phyloP scores from a whole-genome alignment of 2,113 vertebrate genomes.

The Nycticorax nycticorax region DNA sequence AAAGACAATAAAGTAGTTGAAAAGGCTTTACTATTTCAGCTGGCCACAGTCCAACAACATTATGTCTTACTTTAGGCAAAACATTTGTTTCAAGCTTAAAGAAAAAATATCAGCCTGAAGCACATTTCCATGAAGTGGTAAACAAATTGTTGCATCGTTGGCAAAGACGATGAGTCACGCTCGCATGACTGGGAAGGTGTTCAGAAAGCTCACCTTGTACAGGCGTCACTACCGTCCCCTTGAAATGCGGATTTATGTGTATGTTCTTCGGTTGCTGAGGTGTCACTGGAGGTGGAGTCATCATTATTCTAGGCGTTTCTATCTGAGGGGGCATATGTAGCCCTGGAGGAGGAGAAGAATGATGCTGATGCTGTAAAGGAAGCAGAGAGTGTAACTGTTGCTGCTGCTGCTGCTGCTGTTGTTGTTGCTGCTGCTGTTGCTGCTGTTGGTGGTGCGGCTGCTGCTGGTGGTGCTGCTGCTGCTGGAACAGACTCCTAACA shows the following conservation, averaged over 20 bases:
- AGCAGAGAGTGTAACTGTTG: conserved; percentile 88
- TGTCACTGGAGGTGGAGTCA: conserved; percentile 80
- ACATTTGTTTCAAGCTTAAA: conserved; percentile 8
- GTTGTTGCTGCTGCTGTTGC: conserved; percentile 65
- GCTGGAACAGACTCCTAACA: conserved; percentile 81
- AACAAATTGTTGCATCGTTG: neutral
- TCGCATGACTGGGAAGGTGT: neutral
- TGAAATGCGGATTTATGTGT: conserved; percentile 98
- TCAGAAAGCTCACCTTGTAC: conserved; percentile 84
- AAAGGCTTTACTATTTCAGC: neutral
- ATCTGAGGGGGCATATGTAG: conserved; percentile 82
- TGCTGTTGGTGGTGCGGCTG: conserved; percentile 83
- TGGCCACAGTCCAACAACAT: neutral
- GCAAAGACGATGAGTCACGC: neutral
- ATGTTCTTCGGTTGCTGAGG: conserved; percentile 93
- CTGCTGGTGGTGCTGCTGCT: conserved; percentile 68
- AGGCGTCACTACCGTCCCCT: conserved; percentile 87
- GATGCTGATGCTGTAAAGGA: conserved; percentile 87
- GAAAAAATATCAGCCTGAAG: neutral
- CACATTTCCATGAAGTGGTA: neutral
- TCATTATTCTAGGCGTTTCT: conserved; percentile 84
- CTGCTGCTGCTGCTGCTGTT: conserved; percentile 76
- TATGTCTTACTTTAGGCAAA: conserved; percentile 5
- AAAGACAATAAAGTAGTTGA: neutral
- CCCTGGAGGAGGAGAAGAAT: conserved; percentile 78